Conservation (phyloP, 2,888 invertebrate species). For the Galeruca laticollis region DNA sequence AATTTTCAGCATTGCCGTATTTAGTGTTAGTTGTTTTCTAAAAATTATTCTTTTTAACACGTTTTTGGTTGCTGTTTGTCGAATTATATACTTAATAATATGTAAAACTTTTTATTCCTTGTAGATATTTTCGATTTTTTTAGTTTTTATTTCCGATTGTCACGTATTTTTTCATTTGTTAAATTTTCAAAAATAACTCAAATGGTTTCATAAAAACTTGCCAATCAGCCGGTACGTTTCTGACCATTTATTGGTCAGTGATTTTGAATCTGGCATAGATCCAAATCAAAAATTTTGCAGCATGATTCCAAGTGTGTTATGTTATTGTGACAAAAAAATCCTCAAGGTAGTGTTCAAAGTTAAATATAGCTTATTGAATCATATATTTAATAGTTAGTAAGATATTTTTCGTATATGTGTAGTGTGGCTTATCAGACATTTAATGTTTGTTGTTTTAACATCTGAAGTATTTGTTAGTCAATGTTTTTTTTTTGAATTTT, state of each 20-base stretch:
- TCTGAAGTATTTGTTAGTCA: slow-evolving; percentile 40
- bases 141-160: too few relatives aligned
- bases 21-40: too few relatives aligned
- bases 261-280: slow-evolving; percentile 56
- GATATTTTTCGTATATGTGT: slow-evolving; percentile 60
- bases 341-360: slow-evolving; percentile 62
- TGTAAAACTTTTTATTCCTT: too few relatives aligned
- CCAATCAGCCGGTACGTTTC: not conserved
- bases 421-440: slow-evolving; percentile 50
- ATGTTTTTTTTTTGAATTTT: slow-evolving; percentile 52
- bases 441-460: slow-evolving; percentile 51
- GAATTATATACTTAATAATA: too few relatives aligned
- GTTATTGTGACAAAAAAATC: slow-evolving; percentile 61
- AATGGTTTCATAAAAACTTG: not conserved
- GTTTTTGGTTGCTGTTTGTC: too few relatives aligned
- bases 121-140: too few relatives aligned
- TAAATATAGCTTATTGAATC: slow-evolving; percentile 64
- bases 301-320: slow-evolving; percentile 58
- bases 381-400: slow-evolving; percentile 60
- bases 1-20: too few relatives aligned
- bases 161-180: too few relatives aligned
- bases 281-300: slow-evolving; percentile 59
- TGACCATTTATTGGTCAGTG: slow-evolving; percentile 37
- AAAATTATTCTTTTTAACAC: too few relatives aligned
- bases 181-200: too few relatives aligned